Evolutionary conservation across 2,797 vertebrate species (phyloP), one percentile per base, ranked within the genome.

Genomic region (Aldrovandia affinis): DNA sequence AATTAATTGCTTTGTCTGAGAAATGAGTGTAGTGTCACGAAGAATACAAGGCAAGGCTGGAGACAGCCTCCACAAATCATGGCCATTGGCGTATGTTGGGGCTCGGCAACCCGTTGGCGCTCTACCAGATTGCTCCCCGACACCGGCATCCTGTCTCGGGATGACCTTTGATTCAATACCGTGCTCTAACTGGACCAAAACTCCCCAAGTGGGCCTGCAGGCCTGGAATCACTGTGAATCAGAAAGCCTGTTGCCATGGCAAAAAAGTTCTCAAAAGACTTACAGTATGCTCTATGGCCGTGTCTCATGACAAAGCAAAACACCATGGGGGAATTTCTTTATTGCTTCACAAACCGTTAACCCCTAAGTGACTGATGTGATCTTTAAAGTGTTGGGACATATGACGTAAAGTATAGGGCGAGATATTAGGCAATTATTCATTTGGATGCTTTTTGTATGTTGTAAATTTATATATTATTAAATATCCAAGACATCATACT

Each of bases 231-330:
- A 12, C 3, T 5, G 68, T 6, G 36, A 18, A 14, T 6, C 14
- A 73, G 36, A 10, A 36, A 7, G 20, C 20, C 36, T 1, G 70
- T 75, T 75, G 39, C 70, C 70, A 75, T 75, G 70, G 70, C 70
- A 44, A 75, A 75, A n/a, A 36, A 73, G 3, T 75, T 75, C 3
- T 14, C 47, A 33, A 36, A 12, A 1, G 3, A 7, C 25, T 25
- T 55, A 1, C 9, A 8, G 68, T 50, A 20, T 8, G 22, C 12
- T 87, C 93, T 92, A 93, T 65, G 30, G 0, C 39, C 1, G 36
- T 22, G 7, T 93, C 94, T 93, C 90, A 89, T 93, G 92, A 30
- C 22, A 83, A 1, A 44, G 42, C 39, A 52, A 68, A 89, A 89
- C 47, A 5, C 33, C 47, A 65, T 68, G 28, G 25, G 30, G 9